phyloP scores from a whole-genome alignment of 2,888 invertebrate genomes.

The Chymomyza amoena region DNA sequence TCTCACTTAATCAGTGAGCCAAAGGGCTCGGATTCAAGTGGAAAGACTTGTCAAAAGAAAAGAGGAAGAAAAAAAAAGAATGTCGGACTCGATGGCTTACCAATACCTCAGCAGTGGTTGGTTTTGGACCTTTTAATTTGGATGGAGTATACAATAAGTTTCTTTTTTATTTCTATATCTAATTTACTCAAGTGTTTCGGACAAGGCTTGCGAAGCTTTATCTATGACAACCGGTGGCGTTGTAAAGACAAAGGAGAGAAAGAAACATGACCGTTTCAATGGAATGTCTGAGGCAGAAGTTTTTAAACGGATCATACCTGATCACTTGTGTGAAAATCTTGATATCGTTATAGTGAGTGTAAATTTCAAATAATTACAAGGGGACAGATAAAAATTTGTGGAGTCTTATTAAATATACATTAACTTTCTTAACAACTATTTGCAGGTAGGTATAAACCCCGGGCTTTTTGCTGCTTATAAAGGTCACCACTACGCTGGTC shows the following conservation, averaged over 20 bases:
- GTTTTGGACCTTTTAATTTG: conserved; percentile 10
- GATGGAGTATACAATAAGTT: not conserved
- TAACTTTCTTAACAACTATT: not conserved
- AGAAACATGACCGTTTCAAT: conserved; percentile 96
- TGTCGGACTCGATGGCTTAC: conserved; percentile 23
- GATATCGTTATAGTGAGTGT: conserved; percentile 99
- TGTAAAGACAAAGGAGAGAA: conserved; percentile 85
- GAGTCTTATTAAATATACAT: not conserved
- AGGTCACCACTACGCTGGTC: conserved; percentile 99
- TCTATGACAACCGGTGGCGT: conserved; percentile 22
- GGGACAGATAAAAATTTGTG: not conserved
- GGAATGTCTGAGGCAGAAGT: conserved; percentile 98
- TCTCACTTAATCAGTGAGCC: not conserved
- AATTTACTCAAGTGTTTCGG: not conserved
- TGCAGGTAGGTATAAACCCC: conserved; percentile 98
- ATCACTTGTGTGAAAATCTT: conserved; percentile 94
- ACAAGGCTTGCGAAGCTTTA: conserved; percentile 4
- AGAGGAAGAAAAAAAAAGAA: conserved; percentile 92
- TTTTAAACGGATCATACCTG: conserved; percentile 93
- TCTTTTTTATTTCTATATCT: not conserved
- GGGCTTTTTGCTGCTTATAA: conserved; percentile 98
- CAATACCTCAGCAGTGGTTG: conserved; percentile 40
- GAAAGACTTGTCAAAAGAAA: conserved; percentile 83
- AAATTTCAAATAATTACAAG: conserved; percentile 74
- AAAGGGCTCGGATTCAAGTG: not conserved